These are phyloP conservation scores for Coregonus suidteri DNA, from an alignment of 2,797 vertebrate genomes.

Conservation along the genomic window DNA sequence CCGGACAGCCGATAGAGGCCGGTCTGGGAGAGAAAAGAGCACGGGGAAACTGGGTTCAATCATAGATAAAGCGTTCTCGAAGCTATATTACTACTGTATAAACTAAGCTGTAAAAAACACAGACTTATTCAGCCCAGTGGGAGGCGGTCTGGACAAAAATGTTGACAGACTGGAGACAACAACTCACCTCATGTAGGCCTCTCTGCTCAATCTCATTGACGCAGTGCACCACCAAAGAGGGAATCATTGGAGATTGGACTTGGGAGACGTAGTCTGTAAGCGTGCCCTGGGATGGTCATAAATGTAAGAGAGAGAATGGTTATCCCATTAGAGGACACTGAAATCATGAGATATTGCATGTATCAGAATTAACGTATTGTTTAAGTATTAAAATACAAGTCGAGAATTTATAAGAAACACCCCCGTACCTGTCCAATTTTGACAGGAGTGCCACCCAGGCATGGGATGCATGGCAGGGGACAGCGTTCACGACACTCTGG, in stretches of 20 bases:
- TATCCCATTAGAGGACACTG: neutral
- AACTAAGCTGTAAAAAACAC: neutral
- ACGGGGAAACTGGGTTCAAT: neutral
- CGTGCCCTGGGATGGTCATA: slow-evolving; percentile 77
- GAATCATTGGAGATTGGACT: slow-evolving; percentile 90
- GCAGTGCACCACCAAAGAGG: slow-evolving; percentile 90
- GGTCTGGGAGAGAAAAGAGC: slow-evolving; percentile 64
- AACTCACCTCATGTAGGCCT: slow-evolving; percentile 88
- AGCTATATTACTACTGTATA: neutral
- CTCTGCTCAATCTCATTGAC: slow-evolving; percentile 95
- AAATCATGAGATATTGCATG: neutral
- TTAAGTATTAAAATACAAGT: neutral
- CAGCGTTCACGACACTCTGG: slow-evolving; percentile 94
- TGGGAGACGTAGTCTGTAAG: slow-evolving; percentile 87
- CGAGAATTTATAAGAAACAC: neutral
- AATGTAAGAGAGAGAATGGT: neutral
- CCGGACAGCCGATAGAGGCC: slow-evolving; percentile 94
- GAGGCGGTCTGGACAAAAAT: neutral
- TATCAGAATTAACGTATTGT: neutral
- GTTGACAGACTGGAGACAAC: neutral
- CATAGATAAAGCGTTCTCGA: neutral
- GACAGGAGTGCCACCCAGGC: slow-evolving; percentile 83
- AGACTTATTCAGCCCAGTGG: neutral
- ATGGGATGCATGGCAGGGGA: slow-evolving; percentile 93
- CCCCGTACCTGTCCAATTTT: slow-evolving; percentile 84